Evolutionary conservation across 2,113 vertebrate genomes (phyloP), one percentile per base, ranked within the genome.

Genomic region (Lophura nycthemera): DNA sequence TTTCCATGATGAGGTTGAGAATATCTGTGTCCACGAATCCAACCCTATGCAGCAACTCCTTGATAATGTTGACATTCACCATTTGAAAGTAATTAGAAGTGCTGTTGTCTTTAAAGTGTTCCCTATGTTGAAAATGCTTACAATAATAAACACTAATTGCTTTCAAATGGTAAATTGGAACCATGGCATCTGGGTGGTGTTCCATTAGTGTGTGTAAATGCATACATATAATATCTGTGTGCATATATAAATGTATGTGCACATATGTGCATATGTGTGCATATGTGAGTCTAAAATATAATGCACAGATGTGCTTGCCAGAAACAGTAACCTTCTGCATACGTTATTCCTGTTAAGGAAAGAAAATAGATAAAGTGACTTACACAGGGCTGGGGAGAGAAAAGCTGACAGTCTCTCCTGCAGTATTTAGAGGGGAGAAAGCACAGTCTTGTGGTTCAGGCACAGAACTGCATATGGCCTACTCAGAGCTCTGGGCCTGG

Each of bases 21-120:
- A 38, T 27, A 38, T 60, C 43, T 69, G 19, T 3, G 9, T 43
- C 38, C 36, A 38, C n/a, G 24, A 74, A 74, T 45, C n/a, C 19
- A 59, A 71, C 25, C 9, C n/a, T 48, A 16, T 50, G 47, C 61
- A 13, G 16, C 12, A 47, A 45, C 57, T 88, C 72, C 64, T 38
- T 81, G 57, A 90, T 89, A 95, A 95, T 78, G 56, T 94, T 93
- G 75, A 89, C 73, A 80, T 74, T 88, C 43, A 88, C 89, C 93
- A 94, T 96, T 91, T 95, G 86, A 96, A 96, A 95, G 72, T 86
- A 94, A 96, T 96, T 96, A 94, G 78, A 22, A 11, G 19, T 43
- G n/a, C 73, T 80, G 83, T 91, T 64, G 72, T 89, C 72, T 93
- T 95, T 83, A 85, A 92, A 86, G n/a, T 88, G 91, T 89, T 93